Evolutionary conservation across 2,113 vertebrate species (phyloP), one percentile per base, ranked within the genome.

Genomic region (Cranoglanis bouderius): DNA sequence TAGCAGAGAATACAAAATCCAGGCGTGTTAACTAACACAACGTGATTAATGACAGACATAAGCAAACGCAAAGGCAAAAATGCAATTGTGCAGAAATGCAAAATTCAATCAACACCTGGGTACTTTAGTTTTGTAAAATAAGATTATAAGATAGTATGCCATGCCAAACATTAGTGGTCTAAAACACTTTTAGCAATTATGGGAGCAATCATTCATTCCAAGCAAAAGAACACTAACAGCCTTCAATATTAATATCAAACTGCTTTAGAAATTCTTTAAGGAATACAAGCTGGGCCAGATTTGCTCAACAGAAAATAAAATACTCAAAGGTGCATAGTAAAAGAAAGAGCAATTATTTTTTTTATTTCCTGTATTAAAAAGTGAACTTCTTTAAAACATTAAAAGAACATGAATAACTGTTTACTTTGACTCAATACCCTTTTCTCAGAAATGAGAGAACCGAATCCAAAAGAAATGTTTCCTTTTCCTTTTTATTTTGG

Each of bases 381-480:
- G 89, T 81, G 13, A 86, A 90, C 74, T 86, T 90, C 32, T 51
- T 40, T 51, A 84, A 24, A 70, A 87, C 74, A 88, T 89, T 5
- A 87, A 77, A 90, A 85, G n/a, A 78, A 67, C 32, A 85, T 8
- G n/a, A 82, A 88, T 59, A 80, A 85, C 72, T 89, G 90, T 91
- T 93, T 89, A 24, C 81, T 92, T 93, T 87, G 86, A 93, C 65
- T 86, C 87, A 40, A 53, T 86, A 84, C 57, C 63, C 59, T 87
- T 65, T 84, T 67, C 83, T 93, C 85, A 63, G 84, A 86, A 26
- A 87, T 59, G 35, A 53, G 74, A 65, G 70, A 75, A 87, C 16
- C 51, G 87, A 84, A 61, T 94, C 93, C 94, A 95, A 94, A 67
- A 93, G 84, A 92, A 93, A 95, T 94, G 93, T 94, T 95, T 94